A percentile compares a stretch with the other conserved stretches of the same genome.
Evolutionary conservation across 2,113 vertebrate genomes (phyloP).

Genomic region (Nothoprocta pentlandii): DNA sequence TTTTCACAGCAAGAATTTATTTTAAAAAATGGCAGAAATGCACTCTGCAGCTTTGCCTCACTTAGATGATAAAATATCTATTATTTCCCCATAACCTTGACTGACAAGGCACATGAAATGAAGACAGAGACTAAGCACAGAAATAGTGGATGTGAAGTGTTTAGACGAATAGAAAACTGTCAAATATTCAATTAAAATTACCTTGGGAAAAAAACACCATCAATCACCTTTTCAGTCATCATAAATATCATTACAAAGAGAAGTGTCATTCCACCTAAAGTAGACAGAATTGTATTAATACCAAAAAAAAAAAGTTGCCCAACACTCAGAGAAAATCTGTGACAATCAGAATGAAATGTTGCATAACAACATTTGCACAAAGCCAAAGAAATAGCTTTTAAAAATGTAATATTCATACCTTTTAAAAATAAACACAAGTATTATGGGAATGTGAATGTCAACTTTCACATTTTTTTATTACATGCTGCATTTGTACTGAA

Average conservation of each 20-base stretch:
- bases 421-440: neutral
- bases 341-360: neutral
- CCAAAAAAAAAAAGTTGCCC: neutral
- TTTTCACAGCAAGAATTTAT: neutral
- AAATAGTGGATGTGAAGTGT: neutral
- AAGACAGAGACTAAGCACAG: neutral
- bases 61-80: neutral
- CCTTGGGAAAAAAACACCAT: neutral
- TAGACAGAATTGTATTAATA: neutral
- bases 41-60: neutral
- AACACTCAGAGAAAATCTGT: neutral
- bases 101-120: neutral
- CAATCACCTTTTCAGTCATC: neutral
- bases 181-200: constrained; percentile 5
- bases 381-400: neutral
- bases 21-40: neutral
- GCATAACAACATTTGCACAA: neutral
- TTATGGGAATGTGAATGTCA: neutral
- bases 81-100: neutral
- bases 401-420: neutral
- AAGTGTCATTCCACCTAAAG: neutral
- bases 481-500: neutral
- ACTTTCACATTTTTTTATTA: neutral
- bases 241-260: neutral
- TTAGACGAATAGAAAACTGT: constrained; percentile 7